phyloP scores from a whole-genome alignment of 2,888 invertebrate genomes.

The Ormyrus rosae region DNA sequence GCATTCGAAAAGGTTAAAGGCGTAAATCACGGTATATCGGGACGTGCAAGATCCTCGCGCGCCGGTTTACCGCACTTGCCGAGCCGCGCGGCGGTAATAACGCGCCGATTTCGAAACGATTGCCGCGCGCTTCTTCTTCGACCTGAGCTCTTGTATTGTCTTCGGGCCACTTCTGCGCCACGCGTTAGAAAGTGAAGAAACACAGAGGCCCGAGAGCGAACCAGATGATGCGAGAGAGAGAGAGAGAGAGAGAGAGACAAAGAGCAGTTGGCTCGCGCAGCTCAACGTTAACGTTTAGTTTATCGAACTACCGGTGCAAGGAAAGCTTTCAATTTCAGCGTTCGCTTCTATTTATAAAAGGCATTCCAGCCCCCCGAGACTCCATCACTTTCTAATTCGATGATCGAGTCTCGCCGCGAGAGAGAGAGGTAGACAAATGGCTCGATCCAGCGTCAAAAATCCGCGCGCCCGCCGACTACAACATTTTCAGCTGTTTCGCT shows the following conservation, averaged over 20 bases:
- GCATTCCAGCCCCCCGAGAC: neutral
- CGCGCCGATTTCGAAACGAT: slow-evolving; percentile 36
- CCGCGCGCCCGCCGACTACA: too few species aligned
- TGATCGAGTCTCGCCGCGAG: neutral
- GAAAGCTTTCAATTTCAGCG: neutral
- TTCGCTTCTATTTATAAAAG: neutral
- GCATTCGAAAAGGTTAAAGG: slow-evolving; percentile 23
- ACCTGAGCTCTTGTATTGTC: slow-evolving; percentile 27
- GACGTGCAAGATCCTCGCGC: slow-evolving; percentile 38
- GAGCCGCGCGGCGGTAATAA: slow-evolving; percentile 17
- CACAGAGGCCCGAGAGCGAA: neutral
- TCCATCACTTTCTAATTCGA: slow-evolving; percentile 15
- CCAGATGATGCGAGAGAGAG: neutral
- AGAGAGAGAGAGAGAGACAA: slow-evolving; percentile 25
- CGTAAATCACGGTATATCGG: slow-evolving; percentile 48
- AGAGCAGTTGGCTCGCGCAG: neutral
- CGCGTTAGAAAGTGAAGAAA: slow-evolving; percentile 41
- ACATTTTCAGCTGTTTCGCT: too few species aligned
- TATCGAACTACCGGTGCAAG: slow-evolving; percentile 4
- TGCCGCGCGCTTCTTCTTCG: slow-evolving; percentile 29
- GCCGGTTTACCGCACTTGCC: neutral
- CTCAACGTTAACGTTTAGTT: too few species aligned
- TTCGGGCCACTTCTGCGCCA: slow-evolving; percentile 5
- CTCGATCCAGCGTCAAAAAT: too few species aligned
- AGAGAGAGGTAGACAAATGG: neutral